These are phyloP conservation scores for Aporophyla lueneburgensis DNA, from an alignment of 2,888 invertebrate species.

Conservation along the genomic window DNA sequence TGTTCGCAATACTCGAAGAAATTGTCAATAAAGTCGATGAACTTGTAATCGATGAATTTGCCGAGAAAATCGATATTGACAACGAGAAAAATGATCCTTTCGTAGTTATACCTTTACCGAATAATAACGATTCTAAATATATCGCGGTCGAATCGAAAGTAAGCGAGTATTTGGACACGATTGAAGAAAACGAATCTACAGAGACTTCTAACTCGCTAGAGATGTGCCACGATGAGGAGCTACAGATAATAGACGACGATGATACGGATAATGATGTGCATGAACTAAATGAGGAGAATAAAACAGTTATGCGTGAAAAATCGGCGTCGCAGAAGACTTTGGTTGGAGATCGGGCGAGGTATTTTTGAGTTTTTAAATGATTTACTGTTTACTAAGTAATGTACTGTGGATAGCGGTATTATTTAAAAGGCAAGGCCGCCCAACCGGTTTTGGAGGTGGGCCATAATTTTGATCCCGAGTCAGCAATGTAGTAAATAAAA, in stretches of 20 bases:
- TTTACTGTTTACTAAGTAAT: not conserved
- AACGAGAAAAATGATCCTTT: constrained; percentile 74
- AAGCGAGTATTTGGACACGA: constrained; percentile 79
- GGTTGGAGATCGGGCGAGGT: constrained; percentile 49
- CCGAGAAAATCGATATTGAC: constrained; percentile 62
- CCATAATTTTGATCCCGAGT: too few species aligned
- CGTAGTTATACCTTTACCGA: constrained; percentile 78
- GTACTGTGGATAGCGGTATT: not conserved
- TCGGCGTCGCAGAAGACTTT: constrained; percentile 62
- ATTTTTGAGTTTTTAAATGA: constrained; percentile 8
- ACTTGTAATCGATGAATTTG: constrained; percentile 38
- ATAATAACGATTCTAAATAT: constrained; percentile 52
- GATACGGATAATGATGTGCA: constrained; percentile 74
- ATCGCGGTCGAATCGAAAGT: constrained; percentile 62
- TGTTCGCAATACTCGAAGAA: constrained; percentile 77
- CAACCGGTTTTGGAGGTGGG: too few species aligned
- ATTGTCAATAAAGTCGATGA: constrained; percentile 80
- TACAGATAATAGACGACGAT: constrained; percentile 70
- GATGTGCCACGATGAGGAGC: constrained; percentile 67
- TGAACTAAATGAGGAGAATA: constrained; percentile 60
- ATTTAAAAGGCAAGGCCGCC: too few species aligned
- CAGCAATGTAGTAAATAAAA: too few species aligned
- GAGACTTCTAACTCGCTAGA: constrained; percentile 68
- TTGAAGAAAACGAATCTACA: constrained; percentile 76
- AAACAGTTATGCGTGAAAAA: not conserved